Evolutionary conservation across 2,888 invertebrate genomes (phyloP).

Genomic region (Melieria crassipennis): DNA sequence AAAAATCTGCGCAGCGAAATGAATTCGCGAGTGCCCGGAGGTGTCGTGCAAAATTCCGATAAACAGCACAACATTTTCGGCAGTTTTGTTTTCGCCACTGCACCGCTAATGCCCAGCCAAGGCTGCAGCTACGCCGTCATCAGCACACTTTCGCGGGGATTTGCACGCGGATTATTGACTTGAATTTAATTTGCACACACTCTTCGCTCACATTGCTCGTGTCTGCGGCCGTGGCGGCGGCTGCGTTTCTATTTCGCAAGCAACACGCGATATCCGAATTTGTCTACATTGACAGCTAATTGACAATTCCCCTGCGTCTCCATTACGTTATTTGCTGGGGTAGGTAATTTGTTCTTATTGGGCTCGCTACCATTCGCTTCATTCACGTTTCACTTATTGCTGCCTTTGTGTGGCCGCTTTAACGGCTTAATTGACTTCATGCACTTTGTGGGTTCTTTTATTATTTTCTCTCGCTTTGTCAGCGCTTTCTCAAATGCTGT

Average conservation of each 20-base stretch:
- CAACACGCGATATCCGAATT: slow-evolving; percentile 13
- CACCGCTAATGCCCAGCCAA: too few species aligned
- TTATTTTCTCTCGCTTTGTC: neutral
- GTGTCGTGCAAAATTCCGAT: too few species aligned
- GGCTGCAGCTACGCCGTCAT: too few species aligned
- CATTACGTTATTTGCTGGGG: neutral
- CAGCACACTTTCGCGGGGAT: too few species aligned
- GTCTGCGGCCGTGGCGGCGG: neutral
- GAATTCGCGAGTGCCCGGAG: neutral
- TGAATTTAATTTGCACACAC: too few species aligned
- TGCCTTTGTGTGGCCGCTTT: neutral
- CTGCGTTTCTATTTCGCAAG: neutral
- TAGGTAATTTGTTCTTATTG: neutral
- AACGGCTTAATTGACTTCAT: slow-evolving; percentile 16
- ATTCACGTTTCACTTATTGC: slow-evolving; percentile 5
- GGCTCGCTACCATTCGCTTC: neutral
- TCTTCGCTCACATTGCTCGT: too few species aligned
- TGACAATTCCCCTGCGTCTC: neutral
- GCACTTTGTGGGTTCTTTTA: neutral
- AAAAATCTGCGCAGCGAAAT: neutral
- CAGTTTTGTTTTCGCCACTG: too few species aligned
- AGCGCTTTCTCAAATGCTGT: neutral
- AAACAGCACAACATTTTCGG: too few species aligned
- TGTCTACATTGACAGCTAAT: slow-evolving; percentile 3
- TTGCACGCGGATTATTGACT: too few species aligned